A percentile compares a stretch with the other conserved stretches of the same genome.
These are phyloP conservation scores for Anguilla marmorata DNA, from an alignment of 2,797 vertebrate species.

Conservation along the genomic window DNA sequence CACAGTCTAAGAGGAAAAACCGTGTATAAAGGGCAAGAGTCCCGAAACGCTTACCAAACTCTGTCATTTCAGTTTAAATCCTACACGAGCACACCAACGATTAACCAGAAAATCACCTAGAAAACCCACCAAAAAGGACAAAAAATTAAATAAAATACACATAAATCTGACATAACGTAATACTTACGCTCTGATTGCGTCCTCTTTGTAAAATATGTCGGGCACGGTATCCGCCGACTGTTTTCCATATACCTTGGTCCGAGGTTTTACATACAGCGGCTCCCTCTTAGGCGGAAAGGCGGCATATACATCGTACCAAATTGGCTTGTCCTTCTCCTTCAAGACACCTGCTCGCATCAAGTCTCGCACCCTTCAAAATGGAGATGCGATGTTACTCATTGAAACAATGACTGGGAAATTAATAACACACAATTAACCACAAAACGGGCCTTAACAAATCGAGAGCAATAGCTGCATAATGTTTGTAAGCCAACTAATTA, in stretches of 20 bases:
- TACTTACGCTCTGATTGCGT: constrained; percentile 85
- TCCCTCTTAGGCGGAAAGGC: constrained; percentile 84
- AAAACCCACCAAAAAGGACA: background rate
- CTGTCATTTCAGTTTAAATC: too few relatives aligned
- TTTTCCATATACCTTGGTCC: constrained; percentile 44
- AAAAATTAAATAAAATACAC: background rate
- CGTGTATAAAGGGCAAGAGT: background rate
- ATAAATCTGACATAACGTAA: too few relatives aligned
- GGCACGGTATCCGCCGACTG: constrained; percentile 56
- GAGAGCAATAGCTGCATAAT: background rate
- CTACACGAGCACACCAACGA: too few relatives aligned
- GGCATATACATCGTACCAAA: constrained; percentile 86
- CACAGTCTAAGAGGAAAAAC: background rate
- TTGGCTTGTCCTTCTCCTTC: constrained; percentile 71
- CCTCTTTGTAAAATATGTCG: constrained; percentile 84
- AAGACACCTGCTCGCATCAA: constrained; percentile 79
- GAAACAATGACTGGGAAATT: background rate
- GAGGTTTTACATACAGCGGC: constrained; percentile 66
- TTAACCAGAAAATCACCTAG: too few relatives aligned
- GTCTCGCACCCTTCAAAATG: constrained; percentile 73
- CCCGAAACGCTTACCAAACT: too few relatives aligned
- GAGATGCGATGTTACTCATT: background rate
- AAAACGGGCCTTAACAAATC: too few relatives aligned
- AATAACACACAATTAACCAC: background rate
- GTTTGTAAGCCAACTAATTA: background rate